These are phyloP conservation scores for Hoplodrina blanda DNA, from an alignment of 2,888 invertebrate genomes.

Conservation along the genomic window DNA sequence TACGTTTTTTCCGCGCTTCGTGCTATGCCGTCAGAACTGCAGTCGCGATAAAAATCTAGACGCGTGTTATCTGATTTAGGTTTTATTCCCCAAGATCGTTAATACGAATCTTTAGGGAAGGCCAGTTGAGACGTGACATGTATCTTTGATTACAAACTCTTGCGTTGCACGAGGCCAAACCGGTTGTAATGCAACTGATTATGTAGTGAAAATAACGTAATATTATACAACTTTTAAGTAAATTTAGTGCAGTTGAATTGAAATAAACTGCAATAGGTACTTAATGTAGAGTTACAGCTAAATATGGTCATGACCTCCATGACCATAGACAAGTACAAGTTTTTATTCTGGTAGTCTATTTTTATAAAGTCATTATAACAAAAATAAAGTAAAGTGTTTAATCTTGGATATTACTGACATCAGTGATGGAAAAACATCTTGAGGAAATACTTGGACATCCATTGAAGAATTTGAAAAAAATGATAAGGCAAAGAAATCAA, in stretches of 20 bases:
- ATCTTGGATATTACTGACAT: too few species aligned
- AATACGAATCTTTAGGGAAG: slow-evolving; percentile 9
- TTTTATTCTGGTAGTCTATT: too few species aligned
- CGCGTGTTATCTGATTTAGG: neutral
- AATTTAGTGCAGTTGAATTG: neutral
- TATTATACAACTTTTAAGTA: slow-evolving; percentile 1
- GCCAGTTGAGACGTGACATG: slow-evolving; percentile 31
- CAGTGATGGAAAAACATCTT: too few species aligned
- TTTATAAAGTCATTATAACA: too few species aligned
- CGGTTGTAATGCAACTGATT: slow-evolving; percentile 17
- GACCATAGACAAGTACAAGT: too few species aligned
- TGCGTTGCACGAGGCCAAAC: slow-evolving; percentile 11
- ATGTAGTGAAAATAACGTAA: slow-evolving; percentile 4
- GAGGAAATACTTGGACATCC: too few species aligned
- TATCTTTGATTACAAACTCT: slow-evolving; percentile 35
- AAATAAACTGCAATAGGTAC: neutral
- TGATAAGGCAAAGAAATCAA: too few species aligned
- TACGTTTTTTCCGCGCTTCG: too few species aligned
- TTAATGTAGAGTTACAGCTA: too few species aligned
- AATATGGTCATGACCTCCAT: too few species aligned
- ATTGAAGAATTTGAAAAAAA: neutral
- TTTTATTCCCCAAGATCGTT: slow-evolving; percentile 18
- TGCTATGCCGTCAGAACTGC: slow-evolving; percentile 1
- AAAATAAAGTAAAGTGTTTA: too few species aligned
- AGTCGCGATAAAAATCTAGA: slow-evolving; percentile 1